These are phyloP conservation scores for Neoseiulus cucumeris DNA, from an alignment of 1,140 invertebrate genomes.

Conservation along the genomic window DNA sequence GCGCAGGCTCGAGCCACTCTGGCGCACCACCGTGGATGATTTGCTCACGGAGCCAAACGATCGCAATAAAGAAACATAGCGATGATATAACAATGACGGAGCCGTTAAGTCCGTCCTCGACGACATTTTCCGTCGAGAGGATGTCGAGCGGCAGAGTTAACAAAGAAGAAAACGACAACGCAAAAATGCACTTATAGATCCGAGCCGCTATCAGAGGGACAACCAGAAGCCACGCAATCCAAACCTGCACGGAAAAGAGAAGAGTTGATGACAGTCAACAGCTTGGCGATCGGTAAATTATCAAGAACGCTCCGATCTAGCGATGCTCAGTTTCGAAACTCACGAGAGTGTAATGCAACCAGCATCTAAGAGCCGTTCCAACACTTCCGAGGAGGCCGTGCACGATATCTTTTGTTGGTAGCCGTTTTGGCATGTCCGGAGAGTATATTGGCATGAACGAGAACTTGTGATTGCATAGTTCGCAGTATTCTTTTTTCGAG, in stretches of 20 bases:
- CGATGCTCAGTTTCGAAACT: constrained; percentile 33
- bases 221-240: constrained; percentile 76
- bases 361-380: constrained; percentile 73
- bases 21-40: constrained; percentile 90
- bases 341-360: constrained; percentile 88
- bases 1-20: constrained; percentile 61
- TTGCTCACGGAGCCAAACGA: constrained; percentile 93
- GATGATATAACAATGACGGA: constrained; percentile 92
- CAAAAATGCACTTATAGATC: constrained; percentile 77
- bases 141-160: constrained; percentile 74
- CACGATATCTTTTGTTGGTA: constrained; percentile 73
- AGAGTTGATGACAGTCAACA: too few relatives aligned
- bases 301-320: too few relatives aligned
- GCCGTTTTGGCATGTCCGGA: constrained; percentile 87
- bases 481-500: constrained; percentile 94
- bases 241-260: background rate
- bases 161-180: constrained; percentile 52
- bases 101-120: constrained; percentile 81
- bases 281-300: too few relatives aligned
- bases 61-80: constrained; percentile 80
- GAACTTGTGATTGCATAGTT: constrained; percentile 90
- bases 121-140: constrained; percentile 73
- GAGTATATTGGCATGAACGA: constrained; percentile 98
- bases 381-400: constrained; percentile 71
- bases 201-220: constrained; percentile 78